phyloP scores from a whole-genome alignment of 2,888 invertebrate species.

The Caenorhabditis parvicauda region DNA sequence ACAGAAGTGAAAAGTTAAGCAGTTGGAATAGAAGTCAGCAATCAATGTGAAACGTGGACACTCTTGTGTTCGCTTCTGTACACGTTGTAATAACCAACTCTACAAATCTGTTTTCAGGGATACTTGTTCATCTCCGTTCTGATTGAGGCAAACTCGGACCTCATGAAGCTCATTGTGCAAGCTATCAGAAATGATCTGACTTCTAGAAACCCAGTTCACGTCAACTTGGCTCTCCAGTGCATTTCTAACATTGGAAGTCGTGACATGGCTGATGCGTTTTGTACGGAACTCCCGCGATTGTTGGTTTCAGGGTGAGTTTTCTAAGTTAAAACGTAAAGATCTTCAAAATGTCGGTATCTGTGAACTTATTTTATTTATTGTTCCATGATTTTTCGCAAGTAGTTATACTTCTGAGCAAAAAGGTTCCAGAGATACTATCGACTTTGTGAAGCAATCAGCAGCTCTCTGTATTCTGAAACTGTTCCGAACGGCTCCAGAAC shows the following conservation, averaged over 20 bases:
- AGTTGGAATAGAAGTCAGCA: too few relatives aligned
- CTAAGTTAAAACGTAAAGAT: not conserved
- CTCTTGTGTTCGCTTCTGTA: too few relatives aligned
- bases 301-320: slow-evolving; percentile 77
- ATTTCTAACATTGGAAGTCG: slow-evolving; percentile 98
- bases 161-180: slow-evolving; percentile 97
- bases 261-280: slow-evolving; percentile 99
- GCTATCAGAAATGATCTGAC: slow-evolving; percentile 81
- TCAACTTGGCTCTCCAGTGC: slow-evolving; percentile 96
- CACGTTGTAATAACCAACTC: too few relatives aligned
- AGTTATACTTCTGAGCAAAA: not conserved
- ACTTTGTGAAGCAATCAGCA: slow-evolving; percentile 97
- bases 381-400: not conserved
- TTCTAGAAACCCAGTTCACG: slow-evolving; percentile 86
- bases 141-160: slow-evolving; percentile 96
- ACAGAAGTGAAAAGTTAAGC: too few relatives aligned
- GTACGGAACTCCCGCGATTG: slow-evolving; percentile 93
- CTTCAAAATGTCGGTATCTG: not conserved
- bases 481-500: slow-evolving; percentile 90
- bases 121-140: slow-evolving; percentile 98
- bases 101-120: slow-evolving; percentile 72
- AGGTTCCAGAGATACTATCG: slow-evolving; percentile 84
- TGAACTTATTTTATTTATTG: not conserved
- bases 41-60: too few relatives aligned
- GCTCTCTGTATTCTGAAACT: slow-evolving; percentile 90